These are phyloP conservation scores for Julus scanicus DNA, from an alignment of 2,888 invertebrate genomes.

Conservation along the genomic window DNA sequence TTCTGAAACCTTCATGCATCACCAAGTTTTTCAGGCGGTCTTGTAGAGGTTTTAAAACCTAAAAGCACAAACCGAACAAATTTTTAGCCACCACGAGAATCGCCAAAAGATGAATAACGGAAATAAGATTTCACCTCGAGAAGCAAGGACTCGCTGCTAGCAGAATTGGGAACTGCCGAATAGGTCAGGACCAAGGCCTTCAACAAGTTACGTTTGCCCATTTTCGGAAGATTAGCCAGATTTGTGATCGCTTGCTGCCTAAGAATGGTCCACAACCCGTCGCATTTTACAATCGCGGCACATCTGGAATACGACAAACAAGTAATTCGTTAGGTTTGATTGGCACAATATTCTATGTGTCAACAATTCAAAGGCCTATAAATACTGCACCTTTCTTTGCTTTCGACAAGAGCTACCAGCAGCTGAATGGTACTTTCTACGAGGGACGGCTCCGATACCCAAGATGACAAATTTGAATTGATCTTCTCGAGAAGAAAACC, in stretches of 20 bases:
- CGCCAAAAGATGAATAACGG: background rate
- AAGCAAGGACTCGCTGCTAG: conserved; percentile 61
- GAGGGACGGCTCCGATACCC: conserved; percentile 73
- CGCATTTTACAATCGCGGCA: conserved; percentile 71
- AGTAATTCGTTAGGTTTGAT: background rate
- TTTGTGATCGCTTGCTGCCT: conserved; percentile 70
- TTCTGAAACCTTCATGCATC: conserved; percentile 70
- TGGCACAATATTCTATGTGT: background rate
- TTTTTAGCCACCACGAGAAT: too few species aligned
- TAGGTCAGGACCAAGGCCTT: conserved; percentile 78
- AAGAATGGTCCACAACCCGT: conserved; percentile 71
- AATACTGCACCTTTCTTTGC: conserved; percentile 68
- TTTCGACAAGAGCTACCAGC: conserved; percentile 71
- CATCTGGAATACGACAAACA: conserved; percentile 67
- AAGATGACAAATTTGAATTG: conserved; percentile 73
- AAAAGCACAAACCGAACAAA: conserved; percentile 48
- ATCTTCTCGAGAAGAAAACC: conserved; percentile 76
- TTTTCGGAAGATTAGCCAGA: conserved; percentile 71
- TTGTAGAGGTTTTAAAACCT: conserved; percentile 70
- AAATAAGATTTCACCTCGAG: background rate
- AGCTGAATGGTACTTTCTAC: conserved; percentile 74
- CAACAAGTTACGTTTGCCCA: conserved; percentile 76
- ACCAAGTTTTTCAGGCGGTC: conserved; percentile 71
- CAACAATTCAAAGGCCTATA: background rate
- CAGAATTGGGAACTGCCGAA: conserved; percentile 65